Percentiles rank a stretch among this genome's conserved stretches.
Evolutionary conservation across 2,113 vertebrate genomes (phyloP).

Genomic region (Platichthys stellatus): DNA sequence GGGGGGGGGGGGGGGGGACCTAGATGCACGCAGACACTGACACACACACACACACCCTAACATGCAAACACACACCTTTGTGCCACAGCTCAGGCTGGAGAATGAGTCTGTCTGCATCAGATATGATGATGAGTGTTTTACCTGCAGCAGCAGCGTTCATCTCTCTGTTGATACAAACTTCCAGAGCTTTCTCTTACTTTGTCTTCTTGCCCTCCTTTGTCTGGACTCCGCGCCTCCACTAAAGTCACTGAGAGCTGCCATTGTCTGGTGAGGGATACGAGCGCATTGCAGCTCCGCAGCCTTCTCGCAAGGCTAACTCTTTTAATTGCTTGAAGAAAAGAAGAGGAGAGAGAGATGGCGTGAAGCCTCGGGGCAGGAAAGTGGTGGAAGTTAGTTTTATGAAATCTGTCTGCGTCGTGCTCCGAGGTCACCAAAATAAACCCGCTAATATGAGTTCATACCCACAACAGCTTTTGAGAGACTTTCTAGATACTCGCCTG

Average conservation of each 20-base stretch:
- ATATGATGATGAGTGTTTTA: constrained; percentile 66
- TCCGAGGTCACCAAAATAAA: neutral
- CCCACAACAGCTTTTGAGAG: neutral
- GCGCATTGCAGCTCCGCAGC: constrained; percentile 32
- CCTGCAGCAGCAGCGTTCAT: constrained; percentile 34
- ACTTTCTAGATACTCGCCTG: neutral
- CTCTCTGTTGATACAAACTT: constrained; percentile 66
- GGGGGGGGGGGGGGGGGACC: neutral
- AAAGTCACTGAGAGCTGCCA: constrained; percentile 53
- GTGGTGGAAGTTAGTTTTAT: neutral
- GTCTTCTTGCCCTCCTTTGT: constrained; percentile 61
- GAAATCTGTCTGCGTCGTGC: neutral
- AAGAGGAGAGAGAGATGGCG: constrained; percentile 11
- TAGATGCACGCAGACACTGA: neutral
- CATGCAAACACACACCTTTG: constrained; percentile 18
- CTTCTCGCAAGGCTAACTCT: constrained; percentile 58
- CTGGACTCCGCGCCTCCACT: constrained; percentile 29
- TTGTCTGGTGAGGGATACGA: constrained; percentile 56
- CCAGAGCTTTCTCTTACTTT: constrained; percentile 55
- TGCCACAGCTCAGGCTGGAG: constrained; percentile 38
- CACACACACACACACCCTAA: neutral
- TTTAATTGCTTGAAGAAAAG: constrained; percentile 56
- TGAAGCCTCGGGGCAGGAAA: constrained; percentile 15
- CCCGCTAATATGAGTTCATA: neutral
- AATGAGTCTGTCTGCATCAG: constrained; percentile 76